Evolutionary conservation across 2,797 vertebrate genomes (phyloP).

Genomic region (Leptatherina wallacei): DNA sequence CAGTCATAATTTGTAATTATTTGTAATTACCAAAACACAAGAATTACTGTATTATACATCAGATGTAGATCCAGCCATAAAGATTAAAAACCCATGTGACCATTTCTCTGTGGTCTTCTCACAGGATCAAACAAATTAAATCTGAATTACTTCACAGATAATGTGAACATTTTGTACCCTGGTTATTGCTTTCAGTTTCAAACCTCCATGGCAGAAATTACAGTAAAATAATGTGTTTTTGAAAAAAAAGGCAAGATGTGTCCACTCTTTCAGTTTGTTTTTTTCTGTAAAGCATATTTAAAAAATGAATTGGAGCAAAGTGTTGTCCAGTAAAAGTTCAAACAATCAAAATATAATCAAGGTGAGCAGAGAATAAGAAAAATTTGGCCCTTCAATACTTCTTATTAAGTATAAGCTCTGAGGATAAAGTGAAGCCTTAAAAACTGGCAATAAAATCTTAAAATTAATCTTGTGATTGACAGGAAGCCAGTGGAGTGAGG

Average conservation of each 20-base stretch:
- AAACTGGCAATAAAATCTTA: neutral
- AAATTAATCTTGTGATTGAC: neutral
- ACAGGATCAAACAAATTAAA: neutral
- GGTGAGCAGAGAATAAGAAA: neutral
- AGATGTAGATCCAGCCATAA: neutral
- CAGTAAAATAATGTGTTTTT: neutral
- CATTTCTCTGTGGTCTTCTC: neutral
- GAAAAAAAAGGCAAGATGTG: neutral
- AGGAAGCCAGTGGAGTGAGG: neutral
- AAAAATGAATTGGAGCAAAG: neutral
- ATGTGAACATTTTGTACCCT: neutral
- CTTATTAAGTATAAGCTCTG: neutral
- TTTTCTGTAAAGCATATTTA: neutral
- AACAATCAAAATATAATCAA: neutral
- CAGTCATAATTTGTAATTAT: conserved; percentile 35
- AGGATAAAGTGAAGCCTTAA: neutral
- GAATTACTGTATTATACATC: neutral
- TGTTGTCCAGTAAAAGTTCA: neutral
- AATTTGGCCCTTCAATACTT: neutral
- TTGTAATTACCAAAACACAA: conserved; percentile 44
- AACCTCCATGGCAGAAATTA: neutral
- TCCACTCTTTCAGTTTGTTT: no score
- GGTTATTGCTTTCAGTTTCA: neutral
- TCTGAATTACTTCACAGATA: neutral
- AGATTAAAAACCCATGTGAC: neutral